Evolutionary conservation across 2,113 vertebrate genomes (phyloP), one percentile per base, ranked within the genome.

Genomic region (Hippoglossus stenolepis): DNA sequence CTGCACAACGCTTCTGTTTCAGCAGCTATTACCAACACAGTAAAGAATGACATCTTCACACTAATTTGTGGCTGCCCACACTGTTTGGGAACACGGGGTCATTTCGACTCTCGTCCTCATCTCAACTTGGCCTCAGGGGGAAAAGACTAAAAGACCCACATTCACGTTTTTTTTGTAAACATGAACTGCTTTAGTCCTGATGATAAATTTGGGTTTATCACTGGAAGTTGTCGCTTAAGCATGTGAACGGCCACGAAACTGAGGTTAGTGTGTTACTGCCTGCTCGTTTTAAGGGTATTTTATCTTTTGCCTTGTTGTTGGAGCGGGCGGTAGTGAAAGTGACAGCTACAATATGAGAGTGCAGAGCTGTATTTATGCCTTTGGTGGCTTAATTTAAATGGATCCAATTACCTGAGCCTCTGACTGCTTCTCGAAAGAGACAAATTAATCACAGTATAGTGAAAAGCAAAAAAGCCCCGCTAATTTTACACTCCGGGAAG

Each of bases 401-500:
- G 60, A 78, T 69, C 70, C 63, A 87, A 71, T 75, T 63, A 77
- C 69, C 31, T 49, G 64, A 23, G 18, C 47, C 74, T 43, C 23
- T n/a, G 69, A 65, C 63, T 65, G 70, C 64, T 47, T 67, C 24
- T 64, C 65, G 31, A 35, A 78, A 38, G 71, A 67, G 51, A 60
- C 20, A 3, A 45, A 24, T 84, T 72, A 78, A 80, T 87, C 68
- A 82, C 59, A 57, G 10, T 14, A 60, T 1, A 49, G 60, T 20
- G 51, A 82, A 85, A 77, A 73, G 21, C 17, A 21, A 80, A 71
- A 71, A 83, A 70, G 47, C 57, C 8, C 17, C 24, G 65, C 65
- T 73, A 57, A 82, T 79, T 54, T 71, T 69, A 70, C 40, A 57
- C 61, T 65, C 23, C 8, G 5, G 2, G 24, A 67, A 67, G 75